Conservation (phyloP, 2,113 vertebrate species). For the Hipposideros armiger region DNA sequence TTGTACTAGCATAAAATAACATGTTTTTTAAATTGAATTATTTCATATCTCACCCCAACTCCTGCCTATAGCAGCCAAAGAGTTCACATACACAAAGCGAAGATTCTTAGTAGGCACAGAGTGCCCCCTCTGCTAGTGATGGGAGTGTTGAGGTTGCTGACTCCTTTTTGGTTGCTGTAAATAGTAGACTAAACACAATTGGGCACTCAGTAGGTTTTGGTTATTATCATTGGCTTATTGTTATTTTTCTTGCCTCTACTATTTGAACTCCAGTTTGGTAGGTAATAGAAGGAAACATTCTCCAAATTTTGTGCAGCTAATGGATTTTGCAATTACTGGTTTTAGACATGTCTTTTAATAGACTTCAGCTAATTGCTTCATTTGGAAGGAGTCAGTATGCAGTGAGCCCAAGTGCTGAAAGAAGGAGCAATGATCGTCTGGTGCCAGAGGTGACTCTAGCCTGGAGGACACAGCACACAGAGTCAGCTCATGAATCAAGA, state of each 20-base stretch:
- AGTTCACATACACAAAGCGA: neutral
- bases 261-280: neutral
- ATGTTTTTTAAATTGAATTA: neutral
- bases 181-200: slow-evolving; percentile 11
- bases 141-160: neutral
- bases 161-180: neutral
- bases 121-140: neutral
- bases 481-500: slow-evolving; percentile 49
- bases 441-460: neutral
- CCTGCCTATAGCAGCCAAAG: neutral
- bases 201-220: neutral
- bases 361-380: slow-evolving; percentile 60
- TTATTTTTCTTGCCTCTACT: slow-evolving; percentile 24
- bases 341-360: slow-evolving; percentile 66
- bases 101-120: neutral
- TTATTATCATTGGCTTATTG: slow-evolving; percentile 2
- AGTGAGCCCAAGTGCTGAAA: slow-evolving; percentile 41
- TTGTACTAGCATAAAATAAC: neutral
- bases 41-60: neutral
- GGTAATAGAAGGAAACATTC: neutral
- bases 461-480: neutral
- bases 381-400: slow-evolving; percentile 36
- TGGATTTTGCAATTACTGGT: slow-evolving; percentile 62
- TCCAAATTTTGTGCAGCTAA: slow-evolving; percentile 18
- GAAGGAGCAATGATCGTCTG: neutral